Conservation (phyloP, 2,113 vertebrate genomes). For the Psilopsiagon aymara region DNA sequence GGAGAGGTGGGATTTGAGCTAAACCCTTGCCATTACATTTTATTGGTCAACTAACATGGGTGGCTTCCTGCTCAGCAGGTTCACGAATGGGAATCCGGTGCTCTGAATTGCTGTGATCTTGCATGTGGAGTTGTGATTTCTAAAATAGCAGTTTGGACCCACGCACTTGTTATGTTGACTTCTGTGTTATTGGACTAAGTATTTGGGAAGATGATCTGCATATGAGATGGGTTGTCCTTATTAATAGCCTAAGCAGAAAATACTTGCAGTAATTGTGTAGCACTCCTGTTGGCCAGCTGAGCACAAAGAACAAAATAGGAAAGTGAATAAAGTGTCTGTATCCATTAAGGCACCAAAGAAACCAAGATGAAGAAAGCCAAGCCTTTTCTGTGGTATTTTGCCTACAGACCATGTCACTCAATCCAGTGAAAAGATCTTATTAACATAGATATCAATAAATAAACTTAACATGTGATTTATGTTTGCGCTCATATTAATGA, state of each 20-base stretch:
- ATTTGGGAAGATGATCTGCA: not conserved
- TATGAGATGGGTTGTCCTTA: not conserved
- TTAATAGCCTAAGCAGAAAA: not conserved
- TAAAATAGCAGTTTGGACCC: not conserved
- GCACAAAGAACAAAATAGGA: not conserved
- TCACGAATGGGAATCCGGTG: not conserved
- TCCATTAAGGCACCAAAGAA: not conserved
- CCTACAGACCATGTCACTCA: not conserved
- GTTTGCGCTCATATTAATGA: not conserved
- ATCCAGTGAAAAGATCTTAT: not conserved
- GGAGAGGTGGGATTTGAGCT: not conserved
- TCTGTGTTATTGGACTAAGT: not conserved
- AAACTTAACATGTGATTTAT: not conserved
- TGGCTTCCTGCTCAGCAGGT: not conserved
- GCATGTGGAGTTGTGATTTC: fast-evolving
- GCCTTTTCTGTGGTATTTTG: not conserved
- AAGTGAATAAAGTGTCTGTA: fast-evolving
- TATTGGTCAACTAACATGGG: not conserved
- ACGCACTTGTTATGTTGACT: not conserved
- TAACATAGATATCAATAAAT: not conserved
- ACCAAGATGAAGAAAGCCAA: fast-evolving
- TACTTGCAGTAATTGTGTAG: not conserved
- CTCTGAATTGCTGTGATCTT: not conserved
- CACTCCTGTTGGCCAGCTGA: not conserved
- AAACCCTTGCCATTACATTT: not conserved